A percentile compares a stretch with the other conserved stretches of the same genome.
phyloP scores from a whole-genome alignment of 2,888 invertebrate genomes.

The Drosophila koepferae region DNA sequence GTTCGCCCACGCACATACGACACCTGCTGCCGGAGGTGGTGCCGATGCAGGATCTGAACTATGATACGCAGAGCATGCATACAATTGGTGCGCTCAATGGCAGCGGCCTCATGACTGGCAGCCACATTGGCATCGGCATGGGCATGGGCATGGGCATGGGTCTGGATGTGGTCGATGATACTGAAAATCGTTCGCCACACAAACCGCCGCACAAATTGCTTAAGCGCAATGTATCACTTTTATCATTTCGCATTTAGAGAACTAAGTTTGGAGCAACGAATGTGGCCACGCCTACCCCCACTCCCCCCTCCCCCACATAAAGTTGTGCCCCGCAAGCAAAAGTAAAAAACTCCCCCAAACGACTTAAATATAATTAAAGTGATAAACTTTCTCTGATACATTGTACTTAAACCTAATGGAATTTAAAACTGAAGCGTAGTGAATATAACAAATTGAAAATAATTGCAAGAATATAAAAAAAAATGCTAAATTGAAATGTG shows the following conservation, averaged over 20 bases:
- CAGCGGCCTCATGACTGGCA: conserved; percentile 64
- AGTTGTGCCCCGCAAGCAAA: conserved; percentile 36
- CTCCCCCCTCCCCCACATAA: conserved; percentile 32
- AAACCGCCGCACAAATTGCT: conserved; percentile 81
- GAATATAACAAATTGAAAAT: conserved; percentile 36
- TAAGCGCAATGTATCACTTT: conserved; percentile 84
- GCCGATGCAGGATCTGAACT: conserved; percentile 85
- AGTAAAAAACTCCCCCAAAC: conserved; percentile 30
- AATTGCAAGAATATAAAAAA: not conserved
- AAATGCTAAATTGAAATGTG: conserved; percentile 29
- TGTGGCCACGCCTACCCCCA: conserved; percentile 28
- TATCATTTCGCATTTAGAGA: conserved; percentile 84
- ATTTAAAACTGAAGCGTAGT: conserved; percentile 62
- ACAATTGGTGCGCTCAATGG: conserved; percentile 68
- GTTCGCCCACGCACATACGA: conserved; percentile 84
- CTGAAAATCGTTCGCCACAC: conserved; percentile 63
- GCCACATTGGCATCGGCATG: conserved; percentile 57
- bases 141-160: conserved; percentile 61
- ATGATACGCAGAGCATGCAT: conserved; percentile 81
- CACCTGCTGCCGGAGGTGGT: conserved; percentile 85
- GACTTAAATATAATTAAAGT: conserved; percentile 74
- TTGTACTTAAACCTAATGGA: conserved; percentile 68
- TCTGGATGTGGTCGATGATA: conserved; percentile 72
- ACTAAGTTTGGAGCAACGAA: conserved; percentile 49
- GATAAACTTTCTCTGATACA: conserved; percentile 74